phyloP scores from a whole-genome alignment of 2,888 invertebrate genomes.

The Cistogaster globosa region DNA sequence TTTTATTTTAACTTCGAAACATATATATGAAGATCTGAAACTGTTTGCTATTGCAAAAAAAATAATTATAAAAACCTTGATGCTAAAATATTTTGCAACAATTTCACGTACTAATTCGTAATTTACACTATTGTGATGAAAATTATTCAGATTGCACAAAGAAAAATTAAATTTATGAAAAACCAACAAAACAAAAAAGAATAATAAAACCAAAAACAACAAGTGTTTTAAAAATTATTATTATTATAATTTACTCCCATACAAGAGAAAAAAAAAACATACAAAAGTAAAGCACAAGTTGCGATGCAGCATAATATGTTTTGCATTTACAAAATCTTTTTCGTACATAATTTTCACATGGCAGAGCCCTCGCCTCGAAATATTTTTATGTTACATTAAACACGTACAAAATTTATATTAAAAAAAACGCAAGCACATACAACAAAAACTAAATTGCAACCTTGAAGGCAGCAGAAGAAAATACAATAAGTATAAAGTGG shows the following conservation, averaged over 20 bases:
- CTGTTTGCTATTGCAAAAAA: too few relatives aligned
- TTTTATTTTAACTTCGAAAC: too few relatives aligned
- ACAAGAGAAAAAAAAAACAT: slow-evolving; percentile 6
- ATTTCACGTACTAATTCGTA: slow-evolving; percentile 61
- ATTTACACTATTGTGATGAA: slow-evolving; percentile 57
- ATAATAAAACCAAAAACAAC: slow-evolving; percentile 38
- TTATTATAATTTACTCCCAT: slow-evolving; percentile 58
- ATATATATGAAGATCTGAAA: too few relatives aligned
- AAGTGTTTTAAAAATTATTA: slow-evolving; percentile 53
- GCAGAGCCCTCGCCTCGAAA: slow-evolving; percentile 28
- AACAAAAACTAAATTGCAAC: slow-evolving; percentile 51
- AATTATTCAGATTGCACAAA: slow-evolving; percentile 45
- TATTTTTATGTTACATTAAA: slow-evolving; percentile 48
- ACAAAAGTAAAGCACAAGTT: slow-evolving; percentile 35
- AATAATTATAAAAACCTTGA: too few relatives aligned
- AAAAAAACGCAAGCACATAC: slow-evolving; percentile 4
- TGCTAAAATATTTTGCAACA: slow-evolving; percentile 32
- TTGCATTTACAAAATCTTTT: slow-evolving; percentile 61
- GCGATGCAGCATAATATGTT: slow-evolving; percentile 57
- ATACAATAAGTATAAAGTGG: background rate
- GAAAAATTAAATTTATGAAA: slow-evolving; percentile 29
- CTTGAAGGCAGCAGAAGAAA: slow-evolving; percentile 10
- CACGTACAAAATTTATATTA: slow-evolving; percentile 48
- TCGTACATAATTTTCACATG: slow-evolving; percentile 63
- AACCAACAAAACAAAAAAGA: slow-evolving; percentile 4